These are phyloP conservation scores for Stegana nigrithorax DNA, from an alignment of 2,888 invertebrate species.

Conservation along the genomic window DNA sequence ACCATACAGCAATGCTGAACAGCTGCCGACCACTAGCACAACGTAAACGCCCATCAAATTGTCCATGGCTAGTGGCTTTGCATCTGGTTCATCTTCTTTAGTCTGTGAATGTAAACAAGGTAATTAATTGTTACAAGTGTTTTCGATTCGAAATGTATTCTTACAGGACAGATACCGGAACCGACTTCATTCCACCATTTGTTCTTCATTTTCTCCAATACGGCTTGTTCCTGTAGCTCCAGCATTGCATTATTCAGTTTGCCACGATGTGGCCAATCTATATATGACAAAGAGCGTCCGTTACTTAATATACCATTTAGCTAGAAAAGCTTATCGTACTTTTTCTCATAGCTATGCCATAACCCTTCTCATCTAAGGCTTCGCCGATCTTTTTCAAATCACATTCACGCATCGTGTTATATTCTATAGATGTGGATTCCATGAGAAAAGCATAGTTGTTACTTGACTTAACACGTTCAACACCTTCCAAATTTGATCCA, in stretches of 20 bases:
- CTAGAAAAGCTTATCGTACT: conserved; percentile 64
- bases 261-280: conserved; percentile 74
- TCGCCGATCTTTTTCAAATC: conserved; percentile 74
- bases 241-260: conserved; percentile 83
- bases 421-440: conserved; percentile 84
- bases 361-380: conserved; percentile 78
- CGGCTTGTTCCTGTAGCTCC: conserved; percentile 85
- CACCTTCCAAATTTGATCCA: conserved; percentile 72
- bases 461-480: conserved; percentile 66
- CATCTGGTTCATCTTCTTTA: conserved; percentile 61
- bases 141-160: conserved; percentile 25
- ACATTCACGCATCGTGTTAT: conserved; percentile 76
- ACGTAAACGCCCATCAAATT: conserved; percentile 77
- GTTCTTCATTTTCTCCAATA: conserved; percentile 80
- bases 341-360: conserved; percentile 79
- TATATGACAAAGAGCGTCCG: not conserved
- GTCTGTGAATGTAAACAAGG: conserved; percentile 30
- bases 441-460: conserved; percentile 79
- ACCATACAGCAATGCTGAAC: conserved; percentile 59
- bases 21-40: conserved; percentile 71
- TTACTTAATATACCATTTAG: not conserved
- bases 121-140: not conserved
- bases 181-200: conserved; percentile 92
- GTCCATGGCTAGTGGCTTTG: conserved; percentile 71
- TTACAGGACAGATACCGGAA: conserved; percentile 78